phyloP scores from a whole-genome alignment of 2,888 invertebrate genomes.

The Rhodophaea formosa region DNA sequence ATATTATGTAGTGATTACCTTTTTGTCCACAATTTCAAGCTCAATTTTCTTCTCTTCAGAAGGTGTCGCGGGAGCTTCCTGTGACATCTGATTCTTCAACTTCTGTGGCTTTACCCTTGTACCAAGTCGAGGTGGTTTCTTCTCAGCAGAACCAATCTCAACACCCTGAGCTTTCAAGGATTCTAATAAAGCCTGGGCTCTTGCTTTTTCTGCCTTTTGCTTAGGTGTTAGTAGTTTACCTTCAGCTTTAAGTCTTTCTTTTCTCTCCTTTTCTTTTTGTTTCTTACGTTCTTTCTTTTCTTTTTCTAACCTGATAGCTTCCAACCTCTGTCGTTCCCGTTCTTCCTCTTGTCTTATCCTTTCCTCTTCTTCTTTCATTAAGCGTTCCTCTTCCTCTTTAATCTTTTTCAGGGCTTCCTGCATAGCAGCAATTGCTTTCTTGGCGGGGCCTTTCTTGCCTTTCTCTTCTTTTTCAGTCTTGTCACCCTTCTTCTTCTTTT shows the following conservation, averaged over 20 bases:
- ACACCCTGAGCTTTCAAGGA: constrained; percentile 94
- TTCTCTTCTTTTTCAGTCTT: constrained; percentile 77
- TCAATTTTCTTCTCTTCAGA: constrained; percentile 73
- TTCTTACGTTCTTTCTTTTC: constrained; percentile 94
- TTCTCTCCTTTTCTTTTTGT: constrained; percentile 94
- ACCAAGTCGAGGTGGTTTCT: constrained; percentile 83
- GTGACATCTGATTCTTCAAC: constrained; percentile 83
- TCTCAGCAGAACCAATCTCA: constrained; percentile 87
- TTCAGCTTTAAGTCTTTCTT: constrained; percentile 96
- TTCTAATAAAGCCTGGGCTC: constrained; percentile 94
- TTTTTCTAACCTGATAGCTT: constrained; percentile 89
- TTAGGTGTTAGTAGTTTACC: constrained; percentile 96
- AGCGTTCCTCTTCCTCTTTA: constrained; percentile 93
- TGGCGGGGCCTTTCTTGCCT: constrained; percentile 88
- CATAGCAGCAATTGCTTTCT: constrained; percentile 94
- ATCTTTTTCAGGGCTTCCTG: constrained; percentile 94
- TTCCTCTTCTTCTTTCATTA: constrained; percentile 89
- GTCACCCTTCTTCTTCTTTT: constrained; percentile 73
- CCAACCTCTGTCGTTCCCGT: constrained; percentile 86
- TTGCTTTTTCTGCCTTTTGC: constrained; percentile 94
- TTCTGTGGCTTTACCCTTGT: constrained; percentile 88
- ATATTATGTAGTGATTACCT: constrained; percentile 44
- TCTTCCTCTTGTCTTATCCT: constrained; percentile 87
- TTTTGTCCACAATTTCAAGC: constrained; percentile 77
- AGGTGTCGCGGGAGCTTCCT: constrained; percentile 75